These are phyloP conservation scores for Zaprionus camerounensis DNA, from an alignment of 1,140 invertebrate species.

Conservation along the genomic window DNA sequence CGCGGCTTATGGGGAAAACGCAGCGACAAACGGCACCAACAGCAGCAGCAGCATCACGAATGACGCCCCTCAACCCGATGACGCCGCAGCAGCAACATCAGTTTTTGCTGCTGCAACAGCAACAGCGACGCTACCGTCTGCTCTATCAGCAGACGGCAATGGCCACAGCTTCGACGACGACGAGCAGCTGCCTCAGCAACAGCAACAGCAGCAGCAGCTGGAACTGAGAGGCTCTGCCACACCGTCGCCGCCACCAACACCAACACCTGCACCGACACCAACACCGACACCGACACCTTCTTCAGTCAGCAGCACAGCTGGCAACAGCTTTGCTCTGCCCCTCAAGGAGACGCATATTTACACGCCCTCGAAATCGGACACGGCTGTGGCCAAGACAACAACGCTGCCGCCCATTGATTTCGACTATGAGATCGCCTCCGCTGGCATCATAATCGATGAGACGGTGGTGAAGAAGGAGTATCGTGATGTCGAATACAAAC, in stretches of 20 bases:
- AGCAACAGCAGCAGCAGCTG: conserved; percentile 54
- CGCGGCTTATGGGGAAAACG: conserved; percentile 65
- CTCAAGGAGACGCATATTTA: conserved; percentile 84
- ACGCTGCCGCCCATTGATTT: conserved; percentile 78
- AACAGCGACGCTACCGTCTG: conserved; percentile 69
- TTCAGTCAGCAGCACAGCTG: conserved; percentile 35
- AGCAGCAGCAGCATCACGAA: conserved; percentile 20
- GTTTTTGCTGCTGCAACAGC: conserved; percentile 64
- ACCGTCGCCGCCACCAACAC: conserved; percentile 13
- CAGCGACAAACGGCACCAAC: conserved; percentile 35
- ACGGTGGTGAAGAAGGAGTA: conserved; percentile 84
- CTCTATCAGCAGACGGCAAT: conserved; percentile 76
- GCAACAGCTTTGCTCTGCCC: conserved; percentile 63
- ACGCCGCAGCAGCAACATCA: conserved; percentile 72
- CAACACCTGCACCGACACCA: conserved; percentile 1
- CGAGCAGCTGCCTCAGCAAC: conserved; percentile 68
- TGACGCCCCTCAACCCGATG: conserved; percentile 32
- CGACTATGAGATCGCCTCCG: conserved; percentile 81
- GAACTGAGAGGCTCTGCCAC: conserved; percentile 51
- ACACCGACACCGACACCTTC: conserved; percentile 7
- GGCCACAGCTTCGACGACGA: conserved; percentile 57
- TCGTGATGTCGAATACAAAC: conserved; percentile 83
- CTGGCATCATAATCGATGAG: conserved; percentile 82
- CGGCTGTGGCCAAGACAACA: conserved; percentile 70
- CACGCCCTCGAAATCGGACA: conserved; percentile 78